Percentiles rank a stretch among this genome's conserved stretches.
Conservation (phyloP, 2,888 invertebrate genomes). For the Agrypnus murinus region DNA sequence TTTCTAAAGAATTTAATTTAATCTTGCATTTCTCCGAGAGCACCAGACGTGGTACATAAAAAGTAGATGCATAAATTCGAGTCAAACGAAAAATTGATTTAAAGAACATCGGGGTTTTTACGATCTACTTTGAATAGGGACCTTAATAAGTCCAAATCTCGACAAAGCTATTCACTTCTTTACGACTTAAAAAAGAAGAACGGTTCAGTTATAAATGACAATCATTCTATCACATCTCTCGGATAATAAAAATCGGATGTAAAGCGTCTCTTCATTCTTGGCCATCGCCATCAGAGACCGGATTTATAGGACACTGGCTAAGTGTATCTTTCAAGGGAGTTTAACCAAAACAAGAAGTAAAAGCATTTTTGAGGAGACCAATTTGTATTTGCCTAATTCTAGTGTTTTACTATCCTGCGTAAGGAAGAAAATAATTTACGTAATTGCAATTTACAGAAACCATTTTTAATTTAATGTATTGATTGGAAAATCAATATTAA, state of each 20-base stretch:
- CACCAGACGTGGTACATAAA: conserved; percentile 36
- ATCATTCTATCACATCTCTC: conserved; percentile 54
- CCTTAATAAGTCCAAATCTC: conserved; percentile 47
- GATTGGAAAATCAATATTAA: too few relatives aligned
- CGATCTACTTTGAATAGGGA: conserved; percentile 48
- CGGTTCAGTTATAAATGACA: conserved; percentile 55
- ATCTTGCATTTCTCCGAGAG: conserved; percentile 31
- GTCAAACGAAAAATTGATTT: conserved; percentile 43
- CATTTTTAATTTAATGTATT: too few relatives aligned
- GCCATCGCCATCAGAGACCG: too few relatives aligned
- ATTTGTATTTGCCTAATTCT: too few relatives aligned
- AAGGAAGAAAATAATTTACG: too few relatives aligned
- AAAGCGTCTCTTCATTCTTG: conserved; percentile 40
- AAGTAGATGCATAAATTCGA: conserved; percentile 32
- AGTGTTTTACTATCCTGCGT: too few relatives aligned
- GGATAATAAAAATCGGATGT: conserved; percentile 55
- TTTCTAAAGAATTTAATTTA: conserved; percentile 34
- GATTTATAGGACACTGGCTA: too few relatives aligned
- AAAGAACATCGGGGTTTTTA: conserved; percentile 40
- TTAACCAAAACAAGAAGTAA: too few relatives aligned
- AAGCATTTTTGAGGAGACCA: too few relatives aligned
- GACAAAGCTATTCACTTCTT: conserved; percentile 39
- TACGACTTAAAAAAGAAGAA: conserved; percentile 42
- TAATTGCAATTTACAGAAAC: too few relatives aligned
- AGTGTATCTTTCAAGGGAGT: too few relatives aligned